Base-by-base conservation (phyloP, 2,888 invertebrate genomes). In the Athalia cordata region DNA sequence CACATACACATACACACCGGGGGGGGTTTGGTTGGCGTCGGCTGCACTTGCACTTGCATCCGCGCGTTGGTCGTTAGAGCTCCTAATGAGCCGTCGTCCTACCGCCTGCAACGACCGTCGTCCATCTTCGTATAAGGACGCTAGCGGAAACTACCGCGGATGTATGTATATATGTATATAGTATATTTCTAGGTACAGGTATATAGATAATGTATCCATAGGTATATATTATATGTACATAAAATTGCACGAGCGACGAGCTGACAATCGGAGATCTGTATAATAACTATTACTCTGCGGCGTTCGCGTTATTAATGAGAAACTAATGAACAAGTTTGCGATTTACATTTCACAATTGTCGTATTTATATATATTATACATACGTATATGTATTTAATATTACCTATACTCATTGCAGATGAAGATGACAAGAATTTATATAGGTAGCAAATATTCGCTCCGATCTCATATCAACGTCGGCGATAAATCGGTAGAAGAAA, bases 41-140 rank as follows among this genome's bases (percentile, higher is more conserved):
- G 55, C n/a, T 55, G 55, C 29, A 29, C 29, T 29, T 29, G 29
- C 29, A 29, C 29, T 29, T 29, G 68, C 72, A 72, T 47, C 59
- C 86, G 86, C 86, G 85, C 87, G 87, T 29, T 29, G 89, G 87
- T 89, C 89, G 89, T 89, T 89, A 89, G 87, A 89, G 89, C 89
- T 87, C 87, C 88, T 89, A 89, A 89, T 89, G 89, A 89, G 89
- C 87, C 83, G 50, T 80, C 79, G 68, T 78, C 81, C 79, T 77
- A 81, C 79, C 72, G 72, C 59, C 79, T 75, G 66, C 68, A 78
- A 79, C 77, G 77, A 64, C 72, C 72, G 72, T 59, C 72, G 72
- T 72, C 72, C 72, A 72, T 72, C 57, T 72, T 72, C 72, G 11
- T 29, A 59, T 72, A 72, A 72, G 72, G 59, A 72, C 52, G 45